Evolutionary conservation across 2,888 invertebrate genomes (phyloP).

Genomic region (Cephus spinipes): DNA sequence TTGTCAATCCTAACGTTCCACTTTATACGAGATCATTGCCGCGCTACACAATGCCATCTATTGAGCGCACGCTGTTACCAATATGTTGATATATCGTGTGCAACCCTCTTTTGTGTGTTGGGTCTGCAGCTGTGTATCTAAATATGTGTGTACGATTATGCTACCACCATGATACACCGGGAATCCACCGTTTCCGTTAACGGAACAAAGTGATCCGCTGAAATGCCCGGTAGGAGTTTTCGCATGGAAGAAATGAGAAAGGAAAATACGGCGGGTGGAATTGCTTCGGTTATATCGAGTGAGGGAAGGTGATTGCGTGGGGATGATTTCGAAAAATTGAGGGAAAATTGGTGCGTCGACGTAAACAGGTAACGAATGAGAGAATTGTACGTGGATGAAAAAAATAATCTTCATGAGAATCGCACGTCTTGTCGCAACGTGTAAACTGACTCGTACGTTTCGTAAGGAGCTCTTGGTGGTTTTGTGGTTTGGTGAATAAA

Average conservation of each 20-base stretch:
- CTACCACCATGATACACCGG: neutral
- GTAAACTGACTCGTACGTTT: neutral
- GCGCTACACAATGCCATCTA: neutral
- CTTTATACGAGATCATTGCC: constrained; percentile 1
- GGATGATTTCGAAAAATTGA: neutral
- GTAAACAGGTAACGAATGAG: neutral
- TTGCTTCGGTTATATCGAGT: neutral
- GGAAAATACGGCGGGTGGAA: neutral
- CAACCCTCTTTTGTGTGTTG: neutral
- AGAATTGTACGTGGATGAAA: neutral
- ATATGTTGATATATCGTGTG: neutral
- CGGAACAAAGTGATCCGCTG: neutral
- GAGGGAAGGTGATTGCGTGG: neutral
- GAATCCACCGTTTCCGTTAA: neutral
- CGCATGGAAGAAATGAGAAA: neutral
- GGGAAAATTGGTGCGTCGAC: neutral
- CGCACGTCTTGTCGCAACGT: neutral
- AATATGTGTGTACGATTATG: neutral
- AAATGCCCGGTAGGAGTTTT: neutral
- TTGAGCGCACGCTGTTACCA: neutral
- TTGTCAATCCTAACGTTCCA: neutral
- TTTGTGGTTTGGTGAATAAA: neutral
- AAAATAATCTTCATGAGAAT: neutral
- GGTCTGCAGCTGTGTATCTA: no score
- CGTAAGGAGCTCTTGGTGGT: neutral